Evolutionary conservation across 2,888 invertebrate genomes (phyloP), one percentile per base, ranked within the genome.

Genomic region (Coelopa pilipes): DNA sequence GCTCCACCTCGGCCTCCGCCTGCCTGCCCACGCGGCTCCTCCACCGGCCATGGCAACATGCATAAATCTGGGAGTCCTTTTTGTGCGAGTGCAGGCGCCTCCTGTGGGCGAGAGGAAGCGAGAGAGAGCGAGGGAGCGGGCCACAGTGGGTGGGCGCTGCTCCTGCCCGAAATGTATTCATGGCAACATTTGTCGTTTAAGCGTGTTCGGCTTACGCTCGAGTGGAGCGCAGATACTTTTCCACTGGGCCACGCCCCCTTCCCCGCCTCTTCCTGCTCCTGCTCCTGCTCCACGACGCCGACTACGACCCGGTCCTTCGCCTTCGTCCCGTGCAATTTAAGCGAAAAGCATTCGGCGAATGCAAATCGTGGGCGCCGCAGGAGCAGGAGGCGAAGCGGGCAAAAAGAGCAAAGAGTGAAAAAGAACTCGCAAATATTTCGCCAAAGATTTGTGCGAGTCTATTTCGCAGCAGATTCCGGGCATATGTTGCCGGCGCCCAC

Each of bases 161-260:
- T n/a, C n/a, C 65, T 65, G 65, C 49, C 82, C 7, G 34, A 83
- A 84, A 84, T 84, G 83, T 84, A 84, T 85, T 84, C 84, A 84
- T 85, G 82, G 83, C 84, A 80, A 82, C 80, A 85, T 85, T 85
- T 85, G 83, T 83, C 78, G 76, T 77, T 72, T 67, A 45, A 72
- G 72, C 72, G 72, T 67, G 60, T 72, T 66, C 63, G 84, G 53
- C 65, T 71, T 65, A 63, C 53, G 71, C 84, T 83, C 85, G 82
- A 84, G 84, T 85, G 81, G 82, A 83, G 83, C 83, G 83, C 84
- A 83, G 84, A 85, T 84, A 83, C 81, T 74, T 65, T 65, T 70
- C 55, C 13, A 53, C 53, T 4, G 15, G 10, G 15, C 53, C 53
- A 53, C 15, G 15, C 53, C 53, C 53, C 10, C 53, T 11, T 2